Conservation (phyloP, 2,113 vertebrate species). For the Oreochromis tanganicae region DNA sequence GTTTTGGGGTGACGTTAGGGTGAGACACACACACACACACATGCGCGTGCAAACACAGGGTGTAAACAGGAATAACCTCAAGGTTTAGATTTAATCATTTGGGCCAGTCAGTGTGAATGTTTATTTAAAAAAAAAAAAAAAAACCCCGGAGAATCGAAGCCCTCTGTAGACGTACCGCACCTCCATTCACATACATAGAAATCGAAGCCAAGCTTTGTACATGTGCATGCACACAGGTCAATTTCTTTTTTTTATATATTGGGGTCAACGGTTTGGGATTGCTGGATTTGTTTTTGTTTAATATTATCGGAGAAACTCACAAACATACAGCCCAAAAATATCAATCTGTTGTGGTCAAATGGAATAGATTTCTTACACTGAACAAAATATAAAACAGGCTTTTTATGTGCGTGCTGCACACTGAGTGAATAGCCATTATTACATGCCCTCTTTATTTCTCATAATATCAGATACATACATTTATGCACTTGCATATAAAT, state of each 20-base stretch:
- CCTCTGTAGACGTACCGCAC: not conserved
- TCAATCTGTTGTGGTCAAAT: constrained; percentile 18
- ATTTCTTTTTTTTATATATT: not conserved
- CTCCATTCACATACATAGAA: not conserved
- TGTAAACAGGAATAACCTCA: not conserved
- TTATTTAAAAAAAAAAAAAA: not conserved
- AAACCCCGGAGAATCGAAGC: not conserved
- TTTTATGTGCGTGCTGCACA: not conserved
- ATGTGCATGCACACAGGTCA: not conserved
- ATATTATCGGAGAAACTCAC: not conserved
- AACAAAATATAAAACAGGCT: not conserved
- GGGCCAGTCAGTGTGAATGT: not conserved
- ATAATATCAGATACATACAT: not conserved
- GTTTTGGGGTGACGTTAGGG: not conserved
- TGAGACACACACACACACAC: not conserved
- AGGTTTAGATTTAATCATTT: constrained; percentile 17
- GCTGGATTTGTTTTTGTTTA: not conserved
- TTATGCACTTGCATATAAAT: not conserved
- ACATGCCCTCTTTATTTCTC: not conserved
- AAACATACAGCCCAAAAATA: not conserved
- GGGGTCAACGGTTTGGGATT: not conserved
- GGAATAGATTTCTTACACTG: constrained; percentile 1
- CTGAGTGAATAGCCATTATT: not conserved
- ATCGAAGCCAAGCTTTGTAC: not conserved
- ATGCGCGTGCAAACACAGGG: no score